Base-by-base conservation (phyloP, 1,140 invertebrate genomes). In the Papilio helenus region DNA sequence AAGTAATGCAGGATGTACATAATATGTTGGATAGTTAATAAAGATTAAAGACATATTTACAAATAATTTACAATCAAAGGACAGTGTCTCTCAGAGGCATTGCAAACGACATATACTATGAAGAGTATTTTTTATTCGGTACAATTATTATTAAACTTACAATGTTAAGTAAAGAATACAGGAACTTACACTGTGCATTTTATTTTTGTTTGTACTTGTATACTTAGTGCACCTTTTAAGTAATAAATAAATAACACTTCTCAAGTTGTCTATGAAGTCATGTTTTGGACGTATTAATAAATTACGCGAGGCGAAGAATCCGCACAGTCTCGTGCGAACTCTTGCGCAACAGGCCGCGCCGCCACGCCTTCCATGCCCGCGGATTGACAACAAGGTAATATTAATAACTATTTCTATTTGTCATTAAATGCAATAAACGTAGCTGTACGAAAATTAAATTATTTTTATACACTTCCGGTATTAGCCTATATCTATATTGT, bases 301-400 rank as follows among this genome's bases (percentile, higher is more conserved):
- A 92, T 93, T 92, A 92, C 85, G 87, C 83, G 82, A 80, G 79
- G 80, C 79, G 85, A 85, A 88, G 86, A 89, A 88, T 88, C 87
- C 86, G 86, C 88, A 87, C 90, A 93, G 92, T 93, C 88, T 87
- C 81, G 88, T 89, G 89, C 81, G 85, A 88, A 85, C 88, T 83
- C 86, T 94, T 94, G 89, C 91, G 91, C 90, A 93, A 93, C 87
- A 86, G 87, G 88, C 86, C 86, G 88, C 42, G 46, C 34, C 81
- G 71, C 77, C 71, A 83, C 82, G 83, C 82, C 83, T 76, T 74
- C 61, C 65, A 76, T 76, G 80, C 55, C 74, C 58, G 73, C 72
- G 68, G 73, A 76, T 16, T 74, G 77, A 61, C 46, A 74, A 79
- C 26, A 82, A 85, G 79, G 84, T 84, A 84, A 83, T 61, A 80